These are phyloP conservation scores for Leucania comma DNA, from an alignment of 2,888 invertebrate species.

Conservation along the genomic window DNA sequence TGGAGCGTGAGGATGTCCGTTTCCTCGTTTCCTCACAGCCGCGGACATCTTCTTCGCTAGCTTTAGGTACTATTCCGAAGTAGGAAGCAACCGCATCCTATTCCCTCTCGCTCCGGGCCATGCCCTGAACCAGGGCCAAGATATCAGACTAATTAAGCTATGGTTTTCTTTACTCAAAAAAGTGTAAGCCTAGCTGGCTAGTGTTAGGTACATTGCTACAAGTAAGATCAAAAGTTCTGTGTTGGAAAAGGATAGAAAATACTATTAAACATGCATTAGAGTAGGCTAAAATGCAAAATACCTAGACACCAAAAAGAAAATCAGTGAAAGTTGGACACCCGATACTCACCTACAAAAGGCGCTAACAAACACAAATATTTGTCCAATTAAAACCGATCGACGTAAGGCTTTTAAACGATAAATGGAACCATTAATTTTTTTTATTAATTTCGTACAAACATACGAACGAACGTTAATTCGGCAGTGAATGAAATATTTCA, in stretches of 20 bases:
- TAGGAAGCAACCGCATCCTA: too few species aligned
- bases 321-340: constrained; percentile 12
- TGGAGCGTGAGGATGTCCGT: too few species aligned
- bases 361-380: constrained; percentile 29
- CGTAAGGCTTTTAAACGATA: constrained; percentile 26
- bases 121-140: too few species aligned
- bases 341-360: constrained; percentile 4
- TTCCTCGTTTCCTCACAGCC: too few species aligned
- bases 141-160: not conserved
- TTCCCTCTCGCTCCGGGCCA: too few species aligned
- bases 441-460: constrained; percentile 33
- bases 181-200: not conserved
- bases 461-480: constrained; percentile 7
- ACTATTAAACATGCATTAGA: not conserved
- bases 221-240: too few species aligned
- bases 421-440: constrained; percentile 35
- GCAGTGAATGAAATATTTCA: constrained; percentile 43
- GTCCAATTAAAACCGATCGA: constrained; percentile 30
- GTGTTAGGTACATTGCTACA: not conserved
- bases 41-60: too few species aligned
- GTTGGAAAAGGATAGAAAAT: not conserved
- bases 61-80: too few species aligned
- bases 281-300: not conserved
- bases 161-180: not conserved
- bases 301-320: constrained; percentile 10